Evolutionary conservation across 2,888 invertebrate genomes (phyloP).

Genomic region (Drosophila lutescens): DNA sequence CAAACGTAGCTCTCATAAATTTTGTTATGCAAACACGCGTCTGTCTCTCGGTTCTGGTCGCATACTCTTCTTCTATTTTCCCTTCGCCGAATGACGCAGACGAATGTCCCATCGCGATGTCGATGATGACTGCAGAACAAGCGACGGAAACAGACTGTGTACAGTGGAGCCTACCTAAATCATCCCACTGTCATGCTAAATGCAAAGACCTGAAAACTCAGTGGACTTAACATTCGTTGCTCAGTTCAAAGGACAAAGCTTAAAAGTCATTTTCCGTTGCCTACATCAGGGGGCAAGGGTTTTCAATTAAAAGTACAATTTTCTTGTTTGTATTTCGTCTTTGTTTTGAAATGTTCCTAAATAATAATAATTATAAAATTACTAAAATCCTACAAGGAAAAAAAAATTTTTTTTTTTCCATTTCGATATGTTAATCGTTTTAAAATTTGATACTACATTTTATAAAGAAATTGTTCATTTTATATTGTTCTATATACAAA

Average conservation of each 20-base stretch:
- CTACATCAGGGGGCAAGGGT: slow-evolving; percentile 6
- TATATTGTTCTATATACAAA: not conserved
- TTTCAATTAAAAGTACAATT: too few species aligned
- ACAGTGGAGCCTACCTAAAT: not conserved
- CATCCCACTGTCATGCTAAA: not conserved
- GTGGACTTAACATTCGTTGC: too few species aligned
- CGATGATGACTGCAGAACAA: slow-evolving; percentile 60
- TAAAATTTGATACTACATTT: too few species aligned
- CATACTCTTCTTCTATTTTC: slow-evolving; percentile 1
- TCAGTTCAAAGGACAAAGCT: too few species aligned
- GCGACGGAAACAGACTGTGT: slow-evolving; percentile 28
- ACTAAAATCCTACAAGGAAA: too few species aligned
- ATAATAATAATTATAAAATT: too few species aligned
- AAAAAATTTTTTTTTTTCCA: too few species aligned
- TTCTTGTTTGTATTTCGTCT: too few species aligned
- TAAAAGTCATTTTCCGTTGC: not conserved
- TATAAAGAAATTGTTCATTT: too few species aligned
- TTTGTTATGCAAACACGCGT: slow-evolving; percentile 66
- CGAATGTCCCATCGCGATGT: slow-evolving; percentile 59
- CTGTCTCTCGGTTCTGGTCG: slow-evolving; percentile 31
- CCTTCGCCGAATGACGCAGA: slow-evolving; percentile 69
- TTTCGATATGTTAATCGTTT: too few species aligned
- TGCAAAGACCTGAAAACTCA: too few species aligned
- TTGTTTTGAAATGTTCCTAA: too few species aligned
- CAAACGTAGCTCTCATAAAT: slow-evolving; percentile 53